Base-by-base conservation (phyloP, 2,797 vertebrate genomes). In the Callimico goeldii region DNA sequence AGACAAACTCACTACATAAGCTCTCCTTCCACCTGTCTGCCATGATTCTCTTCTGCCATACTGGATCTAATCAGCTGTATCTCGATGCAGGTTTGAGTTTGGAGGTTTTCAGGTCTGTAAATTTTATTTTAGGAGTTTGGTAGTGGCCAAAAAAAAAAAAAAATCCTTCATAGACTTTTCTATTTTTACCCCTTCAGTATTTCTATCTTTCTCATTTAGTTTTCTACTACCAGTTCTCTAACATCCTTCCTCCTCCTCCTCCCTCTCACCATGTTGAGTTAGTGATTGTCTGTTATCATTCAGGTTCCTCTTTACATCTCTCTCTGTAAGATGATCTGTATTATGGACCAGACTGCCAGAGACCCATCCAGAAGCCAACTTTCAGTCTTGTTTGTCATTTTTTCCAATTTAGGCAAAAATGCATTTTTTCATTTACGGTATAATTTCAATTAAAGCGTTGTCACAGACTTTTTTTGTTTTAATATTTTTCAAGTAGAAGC, bases 71-170 rank as follows among this genome's bases (percentile, higher is more conserved):
- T 12, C 77, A 46, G 70, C 73, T 85, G 41, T 67, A 30, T 86
- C 81, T 90, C 39, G 13, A 67, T 39, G 73, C 58, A 1, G 52
- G 55, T 70, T 43, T 70, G 43, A 76, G 33, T 86, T 26, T 85
- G 86, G 88, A 72, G 64, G 94, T 90, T 97, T 97, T 76, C 83
- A 24, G 43, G 15, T 55, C n/a, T 2, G 83, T 90, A 14, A 88
- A 82, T 97, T 94, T 97, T 48, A 92, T 80, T 94, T 61, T 52
- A 92, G 80, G 41, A 43, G 77, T 94, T 93, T 86, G 61, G 79
- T 83, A 19, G 48, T 95, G 55, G 28, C 50, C 36, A 64, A 46
- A 58, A n/a, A 67, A 64, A 58, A 52, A 52, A 64, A 64, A 75
- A 92, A 92, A 41, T 22, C 58, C 55, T 84, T 46, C 86, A 20